Base-by-base conservation (phyloP, 2,113 vertebrate species). In the Cynoglossus semilaevis region DNA sequence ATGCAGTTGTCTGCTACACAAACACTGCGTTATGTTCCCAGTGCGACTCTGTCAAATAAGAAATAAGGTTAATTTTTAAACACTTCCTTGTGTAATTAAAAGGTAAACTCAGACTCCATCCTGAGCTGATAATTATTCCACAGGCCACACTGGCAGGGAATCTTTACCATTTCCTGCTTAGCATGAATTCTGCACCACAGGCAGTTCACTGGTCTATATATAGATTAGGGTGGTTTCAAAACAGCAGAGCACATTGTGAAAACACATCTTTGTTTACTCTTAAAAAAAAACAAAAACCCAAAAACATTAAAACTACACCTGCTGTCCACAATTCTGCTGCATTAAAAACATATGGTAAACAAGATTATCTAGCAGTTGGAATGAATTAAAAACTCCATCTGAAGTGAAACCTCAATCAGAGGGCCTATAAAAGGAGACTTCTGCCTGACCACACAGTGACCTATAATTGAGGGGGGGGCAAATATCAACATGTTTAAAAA, bases 391-490 rank as follows among this genome's bases (percentile, higher is more conserved):
- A 74, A 72, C 54, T 69, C 64, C 68, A 67, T 29, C 17, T 55
- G 58, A 74, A 63, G 16, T 22, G 48, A 64, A 54, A 41, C 51
- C 46, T 35, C 53, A 58, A 43, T 58, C 45, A 18, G 59, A 70
- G 51, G 48, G 41, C 63, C 80, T 80, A 85, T 73, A 82, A 81
- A 72, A 51, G 78, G 76, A 16, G 53, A 82, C 56, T 76, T 84
- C 80, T 82, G 67, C 80, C 80, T 85, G 72, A 74, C 83, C 85
- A 86, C 84, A 85, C 77, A 42, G 72, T 14, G 80, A 79, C 84
- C 79, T 85, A 87, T 88, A 89, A 89, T 85, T 84, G 86, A 79
- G 74, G 72, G 63, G 81, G 74, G 72, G 63, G 17, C 76, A 52
- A 65, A 86, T 81, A 85, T 87, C 81, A 71, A 70, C 19, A 40